These are phyloP conservation scores for Meloe dianella DNA, from an alignment of 2,888 invertebrate genomes.

Conservation along the genomic window DNA sequence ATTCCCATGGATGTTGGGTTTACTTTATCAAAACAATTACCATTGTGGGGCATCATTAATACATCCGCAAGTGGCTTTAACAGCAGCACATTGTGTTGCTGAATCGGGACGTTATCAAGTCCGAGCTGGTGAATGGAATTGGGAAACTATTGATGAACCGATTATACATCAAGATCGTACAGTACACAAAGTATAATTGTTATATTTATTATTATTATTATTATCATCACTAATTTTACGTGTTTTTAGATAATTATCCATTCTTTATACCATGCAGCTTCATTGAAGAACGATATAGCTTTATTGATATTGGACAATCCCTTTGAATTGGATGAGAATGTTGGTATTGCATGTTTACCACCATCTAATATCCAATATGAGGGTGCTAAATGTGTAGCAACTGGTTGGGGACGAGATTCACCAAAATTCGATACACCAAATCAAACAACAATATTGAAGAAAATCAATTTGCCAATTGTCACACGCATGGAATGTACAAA, in stretches of 20 bases:
- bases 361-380: slow-evolving; percentile 35
- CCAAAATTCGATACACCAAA: slow-evolving; percentile 62
- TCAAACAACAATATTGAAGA: slow-evolving; percentile 73
- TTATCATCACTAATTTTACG: not conserved
- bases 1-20: slow-evolving; percentile 57
- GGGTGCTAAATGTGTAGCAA: slow-evolving; percentile 42
- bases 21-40: slow-evolving; percentile 45
- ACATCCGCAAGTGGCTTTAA: slow-evolving; percentile 52
- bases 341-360: slow-evolving; percentile 51
- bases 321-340: slow-evolving; percentile 45
- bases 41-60: slow-evolving; percentile 53
- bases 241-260: slow-evolving; percentile 47
- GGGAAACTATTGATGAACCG: slow-evolving; percentile 47
- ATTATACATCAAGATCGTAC: slow-evolving; percentile 51
- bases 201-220: not conserved
- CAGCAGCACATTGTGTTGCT: slow-evolving; percentile 53
- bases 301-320: slow-evolving; percentile 46
- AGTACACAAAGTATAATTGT: slow-evolving; percentile 40
- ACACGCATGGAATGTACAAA: slow-evolving; percentile 65
- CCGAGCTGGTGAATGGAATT: slow-evolving; percentile 56
- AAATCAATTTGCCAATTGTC: slow-evolving; percentile 72
- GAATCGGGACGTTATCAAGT: slow-evolving; percentile 41
- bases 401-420: slow-evolving; percentile 52
- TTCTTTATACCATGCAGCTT: slow-evolving; percentile 43
- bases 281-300: slow-evolving; percentile 52